Base-by-base conservation (phyloP, 1,140 invertebrate species). In the Lepidurus couesii region DNA sequence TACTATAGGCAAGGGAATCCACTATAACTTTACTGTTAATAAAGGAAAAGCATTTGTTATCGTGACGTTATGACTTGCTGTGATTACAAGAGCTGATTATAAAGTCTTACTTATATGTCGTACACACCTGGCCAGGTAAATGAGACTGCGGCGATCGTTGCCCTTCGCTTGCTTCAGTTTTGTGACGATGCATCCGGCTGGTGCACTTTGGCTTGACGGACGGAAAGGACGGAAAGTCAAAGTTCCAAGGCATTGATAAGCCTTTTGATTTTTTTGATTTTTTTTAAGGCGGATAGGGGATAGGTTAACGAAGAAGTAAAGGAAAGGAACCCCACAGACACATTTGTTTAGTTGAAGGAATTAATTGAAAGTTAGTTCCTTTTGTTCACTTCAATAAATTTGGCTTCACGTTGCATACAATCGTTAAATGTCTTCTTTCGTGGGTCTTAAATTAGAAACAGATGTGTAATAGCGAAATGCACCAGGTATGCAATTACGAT, bases 181-280 rank as follows among this genome's bases (percentile, higher is more conserved):
- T 65, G 16, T 13, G 53, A 7, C 13, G 53, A 13, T 7, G 8
- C 13, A 21, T 65, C 53, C 21, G 53, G 53, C 53, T 65, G 53
- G 7, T 65, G 53, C 53, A 65, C 53, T 65, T 65, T 65, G 53
- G 16, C 53, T 65, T 65, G 53, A 65, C 13, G 53, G 53, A 65
- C 16, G 21, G 53, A 65, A 65, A n/a, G 47, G 47, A 53, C 13
- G 21, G 47, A 10, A 65, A n/a, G 53, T 65, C 53, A 65, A 65
- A 65, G 53, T 65, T 65, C 53, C 53, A 65, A 21, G 53, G 53
- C 53, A 65, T 65, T 65, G 53, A 21, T 34, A 34, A 34, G 34
- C 34, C 34, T 34, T 34, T 34, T 34, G 2, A 34, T 4, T 34
- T 26, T 26, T 26, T 26, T 1, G 1, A 26, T 26, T 26, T 26